These are phyloP conservation scores for Procambarus virginalis DNA, from an alignment of 1,140 invertebrate species.

Conservation along the genomic window DNA sequence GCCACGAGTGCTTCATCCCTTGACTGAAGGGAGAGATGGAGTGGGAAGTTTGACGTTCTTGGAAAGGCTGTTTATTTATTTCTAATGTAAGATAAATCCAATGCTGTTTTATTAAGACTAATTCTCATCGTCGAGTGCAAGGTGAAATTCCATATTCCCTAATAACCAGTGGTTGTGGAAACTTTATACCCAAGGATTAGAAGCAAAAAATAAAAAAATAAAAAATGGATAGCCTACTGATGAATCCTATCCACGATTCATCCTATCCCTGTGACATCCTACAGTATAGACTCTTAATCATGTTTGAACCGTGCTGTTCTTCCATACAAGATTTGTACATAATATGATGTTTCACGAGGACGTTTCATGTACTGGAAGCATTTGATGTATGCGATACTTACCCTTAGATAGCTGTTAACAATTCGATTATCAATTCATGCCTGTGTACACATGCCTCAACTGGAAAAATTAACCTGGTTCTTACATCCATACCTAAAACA, in stretches of 20 bases:
- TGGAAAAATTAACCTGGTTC: no score
- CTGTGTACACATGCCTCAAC: not conserved
- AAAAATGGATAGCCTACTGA: not conserved
- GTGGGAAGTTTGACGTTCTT: constrained; percentile 14
- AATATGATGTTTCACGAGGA: constrained; percentile 12
- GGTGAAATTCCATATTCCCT: constrained; percentile 37
- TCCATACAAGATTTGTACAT: constrained; percentile 41
- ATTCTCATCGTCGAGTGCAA: constrained; percentile 47
- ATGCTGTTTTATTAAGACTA: constrained; percentile 33
- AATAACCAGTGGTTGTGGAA: constrained; percentile 53
- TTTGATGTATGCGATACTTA: not conserved
- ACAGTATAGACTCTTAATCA: not conserved
- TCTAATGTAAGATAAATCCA: constrained; percentile 48
- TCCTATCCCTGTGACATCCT: constrained; percentile 26
- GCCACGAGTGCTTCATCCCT: no score
- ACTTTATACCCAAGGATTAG: not conserved
- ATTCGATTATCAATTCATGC: not conserved
- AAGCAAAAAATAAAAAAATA: not conserved
- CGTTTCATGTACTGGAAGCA: constrained; percentile 38
- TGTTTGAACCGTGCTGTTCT: constrained; percentile 46
- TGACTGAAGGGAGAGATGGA: not conserved
- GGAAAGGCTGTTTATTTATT: constrained; percentile 52
- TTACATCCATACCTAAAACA: no score
- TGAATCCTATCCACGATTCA: constrained; percentile 8
- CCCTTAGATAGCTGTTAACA: not conserved